Base-by-base conservation (phyloP, 1,140 invertebrate species). In the Luehdorfia chinensis region DNA sequence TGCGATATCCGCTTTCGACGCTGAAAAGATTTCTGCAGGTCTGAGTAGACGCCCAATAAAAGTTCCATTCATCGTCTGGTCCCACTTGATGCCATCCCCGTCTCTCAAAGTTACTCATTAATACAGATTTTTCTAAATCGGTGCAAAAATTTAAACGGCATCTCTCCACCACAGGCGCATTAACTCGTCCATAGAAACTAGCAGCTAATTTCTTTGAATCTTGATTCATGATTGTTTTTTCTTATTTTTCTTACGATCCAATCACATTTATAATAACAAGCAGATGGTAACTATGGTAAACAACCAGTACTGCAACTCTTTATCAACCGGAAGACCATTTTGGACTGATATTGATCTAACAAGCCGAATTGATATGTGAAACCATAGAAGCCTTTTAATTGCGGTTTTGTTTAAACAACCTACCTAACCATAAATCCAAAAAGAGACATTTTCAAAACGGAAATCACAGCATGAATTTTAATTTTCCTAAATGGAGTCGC, bases 61-160 rank as follows among this genome's bases (percentile, higher is more conserved):
- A 96, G 79, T 98, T 96, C 96, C 96, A 98, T 64, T 98, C 96
- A 72, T 98, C 96, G 57, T 98, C 96, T 0, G 94, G 93, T 9
- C 91, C 92, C 6, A 98, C 96, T 87, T 96, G 94, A 14, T 91
- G 88, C 97, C 96, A 98, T 4, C 95, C 96, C 54, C 96, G 87
- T 80, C 96, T 94, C 66, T 98, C 96, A 75, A 97, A 98, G 84
- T 98, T 98, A 57, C 95, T 94, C 27, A 96, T 91, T 49, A 98
- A 89, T 2, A 98, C 96, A n/a, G 96, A 97, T 81, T 98, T 98
- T 66, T 98, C 96, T 72, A 97, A 90, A 80, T 98, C 96, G 25
- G 95, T 96, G 61, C 95, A 97, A 87, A 95, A 98, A 15, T 92
- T 90, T 5, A 95, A 89, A 74, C 91, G 90, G 65, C 90, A 90